Percentiles rank a stretch among this genome's conserved stretches.
Evolutionary conservation across 2,888 invertebrate species (phyloP).

Genomic region (Parnassius smintheus): DNA sequence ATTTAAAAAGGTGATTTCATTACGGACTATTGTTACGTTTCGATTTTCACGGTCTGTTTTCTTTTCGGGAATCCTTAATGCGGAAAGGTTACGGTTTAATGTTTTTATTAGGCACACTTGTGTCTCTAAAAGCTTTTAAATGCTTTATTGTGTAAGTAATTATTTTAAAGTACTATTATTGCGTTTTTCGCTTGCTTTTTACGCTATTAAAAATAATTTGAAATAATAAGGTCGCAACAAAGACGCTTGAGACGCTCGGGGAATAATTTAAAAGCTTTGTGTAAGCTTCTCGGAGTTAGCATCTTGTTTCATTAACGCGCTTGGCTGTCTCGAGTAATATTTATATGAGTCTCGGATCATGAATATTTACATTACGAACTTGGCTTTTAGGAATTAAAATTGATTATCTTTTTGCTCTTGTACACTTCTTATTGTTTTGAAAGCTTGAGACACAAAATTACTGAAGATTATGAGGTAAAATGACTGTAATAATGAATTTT

Average conservation of each 20-base stretch:
- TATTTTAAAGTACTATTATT: slow-evolving; percentile 51
- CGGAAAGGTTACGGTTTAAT: slow-evolving; percentile 51
- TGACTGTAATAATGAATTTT: no score
- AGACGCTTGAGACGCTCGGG: slow-evolving; percentile 54
- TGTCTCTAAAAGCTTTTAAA: slow-evolving; percentile 53
- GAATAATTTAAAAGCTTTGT: slow-evolving; percentile 65
- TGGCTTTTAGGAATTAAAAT: slow-evolving; percentile 53
- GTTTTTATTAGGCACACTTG: slow-evolving; percentile 50
- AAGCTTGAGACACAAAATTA: slow-evolving; percentile 5
- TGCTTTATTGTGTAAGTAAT: slow-evolving; percentile 59
- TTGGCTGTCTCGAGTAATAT: slow-evolving; percentile 59
- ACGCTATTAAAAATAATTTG: slow-evolving; percentile 77
- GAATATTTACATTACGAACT: slow-evolving; percentile 63
- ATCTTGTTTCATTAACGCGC: slow-evolving; percentile 72
- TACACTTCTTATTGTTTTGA: not conserved
- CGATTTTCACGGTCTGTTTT: slow-evolving; percentile 68
- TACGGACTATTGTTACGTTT: slow-evolving; percentile 69
- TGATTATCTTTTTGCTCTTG: slow-evolving; percentile 31
- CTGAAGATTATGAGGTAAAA: no score
- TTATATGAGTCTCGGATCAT: slow-evolving; percentile 65
- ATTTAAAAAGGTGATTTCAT: slow-evolving; percentile 69
- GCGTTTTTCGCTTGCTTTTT: slow-evolving; percentile 69
- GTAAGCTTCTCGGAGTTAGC: slow-evolving; percentile 58
- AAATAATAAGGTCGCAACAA: slow-evolving; percentile 67
- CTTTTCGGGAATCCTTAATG: slow-evolving; percentile 58